Evolutionary conservation across 2,797 vertebrate species (phyloP).

Genomic region (Sphenodon punctatus): DNA sequence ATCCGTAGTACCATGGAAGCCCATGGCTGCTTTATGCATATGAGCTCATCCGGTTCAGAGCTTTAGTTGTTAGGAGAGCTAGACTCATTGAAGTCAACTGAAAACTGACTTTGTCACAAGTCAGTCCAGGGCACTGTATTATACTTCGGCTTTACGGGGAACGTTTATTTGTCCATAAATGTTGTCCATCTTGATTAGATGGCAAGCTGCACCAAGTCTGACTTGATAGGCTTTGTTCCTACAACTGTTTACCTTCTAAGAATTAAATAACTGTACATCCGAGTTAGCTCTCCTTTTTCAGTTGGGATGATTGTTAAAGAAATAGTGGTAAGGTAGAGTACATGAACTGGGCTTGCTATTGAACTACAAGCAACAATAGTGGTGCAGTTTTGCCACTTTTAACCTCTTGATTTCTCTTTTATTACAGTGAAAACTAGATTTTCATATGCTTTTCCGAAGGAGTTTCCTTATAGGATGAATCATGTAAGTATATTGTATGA

Average conservation of each 20-base stretch:
- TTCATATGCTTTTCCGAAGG: conserved; percentile 98
- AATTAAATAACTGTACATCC: background rate
- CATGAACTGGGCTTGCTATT: background rate
- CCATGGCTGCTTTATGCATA: background rate
- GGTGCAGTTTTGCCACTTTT: background rate
- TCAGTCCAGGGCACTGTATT: background rate
- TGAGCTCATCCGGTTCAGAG: background rate
- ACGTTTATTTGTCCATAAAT: background rate
- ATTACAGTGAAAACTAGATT: conserved; percentile 96
- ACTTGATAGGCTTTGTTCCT: background rate
- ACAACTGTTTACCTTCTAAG: background rate
- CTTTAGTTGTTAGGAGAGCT: background rate
- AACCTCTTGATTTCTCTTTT: conserved; percentile 57
- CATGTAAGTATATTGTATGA: conserved; percentile 87
- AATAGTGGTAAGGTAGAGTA: background rate
- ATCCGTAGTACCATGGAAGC: background rate
- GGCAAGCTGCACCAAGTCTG: background rate
- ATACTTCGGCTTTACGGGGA: background rate
- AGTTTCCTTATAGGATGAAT: conserved; percentile 99
- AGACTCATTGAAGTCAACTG: background rate
- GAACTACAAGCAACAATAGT: background rate
- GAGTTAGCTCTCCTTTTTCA: background rate
- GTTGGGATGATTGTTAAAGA: background rate
- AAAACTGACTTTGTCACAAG: background rate
- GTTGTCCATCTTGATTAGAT: background rate